Percentiles rank a stretch among this genome's conserved stretches.
Evolutionary conservation across 1,140 invertebrate species (phyloP).

Genomic region (Gryllus bimaculatus): DNA sequence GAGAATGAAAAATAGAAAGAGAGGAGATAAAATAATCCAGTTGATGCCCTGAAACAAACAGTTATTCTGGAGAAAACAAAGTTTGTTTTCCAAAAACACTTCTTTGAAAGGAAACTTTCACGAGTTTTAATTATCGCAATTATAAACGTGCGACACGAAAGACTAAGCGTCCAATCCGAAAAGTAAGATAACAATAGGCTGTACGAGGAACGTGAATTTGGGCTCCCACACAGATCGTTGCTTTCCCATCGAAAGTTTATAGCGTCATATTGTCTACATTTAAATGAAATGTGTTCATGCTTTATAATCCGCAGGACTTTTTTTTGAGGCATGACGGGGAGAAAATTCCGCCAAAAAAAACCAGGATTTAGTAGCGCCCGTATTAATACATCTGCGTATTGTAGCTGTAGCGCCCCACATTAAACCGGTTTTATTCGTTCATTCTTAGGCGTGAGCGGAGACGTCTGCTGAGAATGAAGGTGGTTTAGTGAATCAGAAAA

Average conservation of each 20-base stretch:
- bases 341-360: not conserved
- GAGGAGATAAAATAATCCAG: too few species aligned
- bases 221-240: not conserved
- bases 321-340: not conserved
- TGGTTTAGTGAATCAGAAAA: not conserved
- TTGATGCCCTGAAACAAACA: not conserved
- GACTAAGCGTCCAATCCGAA: not conserved
- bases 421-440: not conserved
- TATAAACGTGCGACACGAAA: not conserved
- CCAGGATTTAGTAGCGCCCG: not conserved
- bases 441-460: too few species aligned
- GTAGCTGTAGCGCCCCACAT: not conserved
- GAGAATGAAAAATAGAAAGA: too few species aligned
- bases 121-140: constrained; percentile 3
- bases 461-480: too few species aligned
- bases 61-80: not conserved
- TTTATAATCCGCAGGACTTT: not conserved
- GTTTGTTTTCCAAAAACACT: not conserved
- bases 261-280: not conserved
- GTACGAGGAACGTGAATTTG: not conserved
- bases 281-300: not conserved
- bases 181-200: not conserved
- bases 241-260: not conserved
- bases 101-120: not conserved
- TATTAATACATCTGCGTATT: not conserved